phyloP scores from a whole-genome alignment of 2,113 vertebrate species.

The Lycocorax pyrrhopterus region DNA sequence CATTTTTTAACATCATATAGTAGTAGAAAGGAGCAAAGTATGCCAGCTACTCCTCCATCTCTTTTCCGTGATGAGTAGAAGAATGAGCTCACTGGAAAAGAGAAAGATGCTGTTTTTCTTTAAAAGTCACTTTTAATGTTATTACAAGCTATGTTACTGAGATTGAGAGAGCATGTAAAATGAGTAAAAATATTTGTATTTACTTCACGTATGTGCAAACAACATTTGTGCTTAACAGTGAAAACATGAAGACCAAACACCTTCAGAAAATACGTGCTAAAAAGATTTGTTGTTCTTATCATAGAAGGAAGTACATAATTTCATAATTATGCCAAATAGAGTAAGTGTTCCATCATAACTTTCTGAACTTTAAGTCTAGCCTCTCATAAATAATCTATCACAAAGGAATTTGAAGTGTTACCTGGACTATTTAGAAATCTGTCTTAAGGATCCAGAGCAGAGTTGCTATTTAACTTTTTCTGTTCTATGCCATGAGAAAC shows the following conservation, averaged over 20 bases:
- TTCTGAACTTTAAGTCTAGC: constrained; percentile 7
- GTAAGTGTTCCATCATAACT: constrained; percentile 5
- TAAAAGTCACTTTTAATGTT: not conserved
- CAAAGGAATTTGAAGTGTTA: not conserved
- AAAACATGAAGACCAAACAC: not conserved
- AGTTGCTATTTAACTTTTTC: not conserved
- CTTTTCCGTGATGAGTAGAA: not conserved
- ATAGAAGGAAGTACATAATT: not conserved
- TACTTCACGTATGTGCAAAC: not conserved
- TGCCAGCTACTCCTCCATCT: not conserved
- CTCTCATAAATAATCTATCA: not conserved
- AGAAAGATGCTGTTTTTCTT: not conserved
- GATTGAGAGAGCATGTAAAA: not conserved
- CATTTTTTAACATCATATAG: not conserved
- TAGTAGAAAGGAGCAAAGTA: not conserved
- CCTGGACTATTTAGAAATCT: not conserved
- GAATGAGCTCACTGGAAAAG: not conserved
- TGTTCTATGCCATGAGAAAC: not conserved
- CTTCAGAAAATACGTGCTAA: not conserved
- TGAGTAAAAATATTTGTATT: not conserved
- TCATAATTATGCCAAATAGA: not conserved
- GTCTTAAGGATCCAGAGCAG: not conserved
- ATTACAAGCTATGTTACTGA: not conserved
- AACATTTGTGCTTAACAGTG: not conserved
- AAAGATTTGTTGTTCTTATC: not conserved